Evolutionary conservation across 2,888 invertebrate species (phyloP).

Genomic region (Caenorhabditis afra): DNA sequence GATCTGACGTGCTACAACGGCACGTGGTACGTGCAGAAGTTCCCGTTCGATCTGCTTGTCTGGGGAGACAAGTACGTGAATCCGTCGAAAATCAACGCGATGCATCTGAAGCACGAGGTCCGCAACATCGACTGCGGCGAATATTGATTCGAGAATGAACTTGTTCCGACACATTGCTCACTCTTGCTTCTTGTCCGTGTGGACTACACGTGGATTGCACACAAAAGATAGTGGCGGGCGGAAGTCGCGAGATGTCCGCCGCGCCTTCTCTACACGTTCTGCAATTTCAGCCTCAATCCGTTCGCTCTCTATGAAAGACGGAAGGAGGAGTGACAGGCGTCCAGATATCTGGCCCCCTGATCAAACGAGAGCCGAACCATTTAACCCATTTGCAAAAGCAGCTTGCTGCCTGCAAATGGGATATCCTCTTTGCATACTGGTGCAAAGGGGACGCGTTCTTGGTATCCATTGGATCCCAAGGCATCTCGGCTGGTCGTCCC

Average conservation of each 20-base stretch:
- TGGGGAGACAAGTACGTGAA: background rate
- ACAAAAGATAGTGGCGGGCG: background rate
- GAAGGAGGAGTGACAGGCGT: no score
- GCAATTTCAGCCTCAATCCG: background rate
- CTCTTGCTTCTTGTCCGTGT: no score
- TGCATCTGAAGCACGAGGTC: conserved; percentile 6
- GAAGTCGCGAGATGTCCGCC: background rate
- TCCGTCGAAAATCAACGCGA: conserved; percentile 3
- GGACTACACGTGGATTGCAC: background rate
- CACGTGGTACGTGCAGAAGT: conserved; percentile 4
- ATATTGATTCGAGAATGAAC: background rate
- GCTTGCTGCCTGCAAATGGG: no score
- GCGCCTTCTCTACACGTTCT: background rate
- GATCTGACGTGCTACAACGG: background rate
- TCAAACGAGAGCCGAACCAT: no score
- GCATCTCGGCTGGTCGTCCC: no score
- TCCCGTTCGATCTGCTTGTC: conserved; percentile 3
- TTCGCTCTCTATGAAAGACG: no score
- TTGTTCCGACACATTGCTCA: no score
- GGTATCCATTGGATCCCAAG: no score
- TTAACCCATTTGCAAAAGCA: no score
- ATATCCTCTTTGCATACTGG: no score
- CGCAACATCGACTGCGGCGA: background rate
- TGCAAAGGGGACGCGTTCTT: no score
- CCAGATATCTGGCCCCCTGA: no score